Evolutionary conservation across 2,888 invertebrate genomes (phyloP).

Genomic region (Sylvicola fuscatus): DNA sequence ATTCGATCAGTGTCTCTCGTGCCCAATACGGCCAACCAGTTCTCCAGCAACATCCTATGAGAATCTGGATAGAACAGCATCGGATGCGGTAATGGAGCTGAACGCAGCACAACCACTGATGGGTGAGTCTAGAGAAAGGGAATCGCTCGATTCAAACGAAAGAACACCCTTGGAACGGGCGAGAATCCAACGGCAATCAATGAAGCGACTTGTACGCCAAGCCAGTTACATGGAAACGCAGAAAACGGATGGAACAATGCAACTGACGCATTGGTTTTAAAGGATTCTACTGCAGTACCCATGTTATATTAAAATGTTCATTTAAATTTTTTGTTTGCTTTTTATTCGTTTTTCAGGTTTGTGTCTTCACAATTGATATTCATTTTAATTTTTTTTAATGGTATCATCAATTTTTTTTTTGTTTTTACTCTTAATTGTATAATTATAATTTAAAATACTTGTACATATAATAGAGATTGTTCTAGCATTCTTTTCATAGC

Average conservation of each 20-base stretch:
- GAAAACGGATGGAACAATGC: conserved; percentile 59
- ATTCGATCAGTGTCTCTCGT: conserved; percentile 49
- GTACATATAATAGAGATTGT: too few relatives aligned
- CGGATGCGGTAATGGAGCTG: conserved; percentile 18
- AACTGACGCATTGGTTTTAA: conserved; percentile 76
- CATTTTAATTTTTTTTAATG: too few relatives aligned
- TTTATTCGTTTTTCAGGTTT: too few relatives aligned
- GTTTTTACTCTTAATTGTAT: too few relatives aligned
- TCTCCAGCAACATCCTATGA: conserved; percentile 43
- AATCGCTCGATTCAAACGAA: conserved; percentile 13
- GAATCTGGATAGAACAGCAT: conserved; percentile 41
- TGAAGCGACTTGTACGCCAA: conserved; percentile 53
- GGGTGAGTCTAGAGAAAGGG: conserved; percentile 23
- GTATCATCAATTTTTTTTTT: too few relatives aligned
- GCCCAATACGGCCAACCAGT: conserved; percentile 33
- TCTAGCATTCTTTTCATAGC: too few relatives aligned
- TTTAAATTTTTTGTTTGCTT: too few relatives aligned
- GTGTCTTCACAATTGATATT: too few relatives aligned
- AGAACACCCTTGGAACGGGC: conserved; percentile 24
- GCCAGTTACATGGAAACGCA: conserved; percentile 68
- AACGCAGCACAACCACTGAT: conserved; percentile 8
- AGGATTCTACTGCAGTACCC: neutral
- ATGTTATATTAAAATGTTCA: too few relatives aligned
- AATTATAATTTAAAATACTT: too few relatives aligned
- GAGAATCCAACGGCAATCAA: conserved; percentile 29